Conservation (phyloP, 2,113 vertebrate genomes). For the Chlorocebus sabaeus region DNA sequence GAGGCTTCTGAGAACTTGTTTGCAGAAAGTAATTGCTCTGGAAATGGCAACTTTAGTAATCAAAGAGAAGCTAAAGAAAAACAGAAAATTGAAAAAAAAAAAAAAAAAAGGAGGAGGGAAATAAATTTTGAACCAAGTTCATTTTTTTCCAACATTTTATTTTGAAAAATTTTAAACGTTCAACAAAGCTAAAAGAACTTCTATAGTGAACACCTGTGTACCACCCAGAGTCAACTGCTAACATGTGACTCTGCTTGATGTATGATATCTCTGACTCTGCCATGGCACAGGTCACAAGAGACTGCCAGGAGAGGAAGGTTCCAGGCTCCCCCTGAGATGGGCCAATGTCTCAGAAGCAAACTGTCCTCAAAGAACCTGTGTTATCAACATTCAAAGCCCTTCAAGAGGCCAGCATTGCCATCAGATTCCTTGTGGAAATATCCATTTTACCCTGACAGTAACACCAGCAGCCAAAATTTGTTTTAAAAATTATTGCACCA, state of each 20-base stretch:
- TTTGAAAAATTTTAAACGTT: background rate
- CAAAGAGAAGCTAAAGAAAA: constrained; percentile 42
- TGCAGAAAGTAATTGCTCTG: constrained; percentile 53
- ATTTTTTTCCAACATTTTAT: background rate
- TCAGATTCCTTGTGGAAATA: too few species aligned
- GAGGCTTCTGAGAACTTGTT: constrained; percentile 50
- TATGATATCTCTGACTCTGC: background rate
- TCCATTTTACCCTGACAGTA: background rate
- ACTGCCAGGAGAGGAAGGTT: background rate
- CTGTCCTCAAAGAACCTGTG: background rate
- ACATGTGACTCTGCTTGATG: background rate
- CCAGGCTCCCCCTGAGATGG: background rate
- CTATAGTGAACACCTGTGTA: background rate
- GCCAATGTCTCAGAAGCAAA: background rate
- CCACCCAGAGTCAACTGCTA: accelerated
- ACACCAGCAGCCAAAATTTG: background rate
- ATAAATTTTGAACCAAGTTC: constrained; percentile 1
- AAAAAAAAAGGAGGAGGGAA: background rate
- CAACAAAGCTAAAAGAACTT: background rate
- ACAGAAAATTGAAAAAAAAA: background rate
- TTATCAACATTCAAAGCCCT: background rate
- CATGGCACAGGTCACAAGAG: background rate
- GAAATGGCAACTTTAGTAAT: constrained; percentile 27
- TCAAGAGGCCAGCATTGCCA: background rate
- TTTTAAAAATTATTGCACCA: too few species aligned